Conservation (phyloP, 2,113 vertebrate species). For the Girardinichthys multiradiatus region DNA sequence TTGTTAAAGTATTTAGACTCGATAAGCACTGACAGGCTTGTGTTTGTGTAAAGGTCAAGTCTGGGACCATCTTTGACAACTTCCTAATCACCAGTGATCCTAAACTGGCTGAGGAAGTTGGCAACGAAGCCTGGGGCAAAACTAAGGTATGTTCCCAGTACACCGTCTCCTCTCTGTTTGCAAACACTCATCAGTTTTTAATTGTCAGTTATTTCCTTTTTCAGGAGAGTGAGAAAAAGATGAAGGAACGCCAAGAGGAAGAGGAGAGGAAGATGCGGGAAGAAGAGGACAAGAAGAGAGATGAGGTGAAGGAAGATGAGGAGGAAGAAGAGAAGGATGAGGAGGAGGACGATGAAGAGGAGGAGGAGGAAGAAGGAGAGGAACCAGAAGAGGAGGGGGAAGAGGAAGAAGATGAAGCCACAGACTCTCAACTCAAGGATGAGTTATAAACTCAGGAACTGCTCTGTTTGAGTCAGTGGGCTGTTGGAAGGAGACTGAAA, state of each 20-base stretch:
- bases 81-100: slow-evolving; percentile 86
- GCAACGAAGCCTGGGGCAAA: slow-evolving; percentile 82
- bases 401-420: slow-evolving; percentile 72
- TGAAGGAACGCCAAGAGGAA: slow-evolving; percentile 82
- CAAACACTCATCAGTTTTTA: not conserved
- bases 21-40: not conserved
- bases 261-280: slow-evolving; percentile 72
- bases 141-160: slow-evolving; percentile 74
- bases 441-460: slow-evolving; percentile 81
- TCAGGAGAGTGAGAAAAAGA: slow-evolving; percentile 84
- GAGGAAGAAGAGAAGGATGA: slow-evolving; percentile 67
- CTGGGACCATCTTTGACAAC: slow-evolving; percentile 86
- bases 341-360: slow-evolving; percentile 57
- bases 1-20: not conserved
- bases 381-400: slow-evolving; percentile 39
- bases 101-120: slow-evolving; percentile 84
- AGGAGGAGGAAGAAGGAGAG: slow-evolving; percentile 42
- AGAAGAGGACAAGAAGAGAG: slow-evolving; percentile 61
- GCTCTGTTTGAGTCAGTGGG: slow-evolving; percentile 54
- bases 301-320: slow-evolving; percentile 61
- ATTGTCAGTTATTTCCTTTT: slow-evolving; percentile 15
- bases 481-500: slow-evolving; percentile 45
- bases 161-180: not conserved
- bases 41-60: slow-evolving; percentile 79
- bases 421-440: slow-evolving; percentile 80